Base-by-base conservation (phyloP, 2,797 vertebrate genomes). In the Eutrigla gurnardus region DNA sequence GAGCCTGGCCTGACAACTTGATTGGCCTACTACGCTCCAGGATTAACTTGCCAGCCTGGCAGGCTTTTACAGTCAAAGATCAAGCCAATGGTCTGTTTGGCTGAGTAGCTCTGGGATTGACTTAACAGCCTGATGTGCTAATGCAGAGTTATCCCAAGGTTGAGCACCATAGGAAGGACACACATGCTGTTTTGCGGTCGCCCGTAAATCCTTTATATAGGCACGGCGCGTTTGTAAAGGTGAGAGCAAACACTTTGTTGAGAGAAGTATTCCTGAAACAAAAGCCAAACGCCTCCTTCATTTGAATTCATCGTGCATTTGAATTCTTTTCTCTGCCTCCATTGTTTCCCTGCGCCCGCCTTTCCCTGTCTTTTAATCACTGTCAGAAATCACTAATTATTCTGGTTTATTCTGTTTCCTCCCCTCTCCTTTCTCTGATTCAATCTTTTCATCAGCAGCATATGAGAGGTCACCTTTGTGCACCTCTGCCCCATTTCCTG, bases 101-200 rank as follows among this genome's bases (percentile, higher is more conserved):
- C 90, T 88, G 87, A 91, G 87, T 87, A 81, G 89, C 86, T 89
- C 88, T 83, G 85, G 91, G 90, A 93, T 93, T 90, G 91, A 94
- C 90, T 92, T 85, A 85, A 86, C 85, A 87, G 89, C 84, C 85
- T 87, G 86, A 89, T 87, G 86, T 90, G 86, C 88, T 93, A 93
- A 94, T 91, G 81, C 87, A 71, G 84, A 88, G 84, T 83, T 91
- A 89, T 85, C 81, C 90, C 91, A 93, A 92, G 92, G 93, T 92
- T 92, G 91, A 88, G 80, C 71, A 12, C 77, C 66, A 61, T 55
- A 79, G 80, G 64, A 92, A 89, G 88, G 90, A 88, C 87, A 73
- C 62, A 4, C 76, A 77, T 67, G 57, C 75, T 70, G 74, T 73
- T 87, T 68, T 75, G 75, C 47, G 43, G 70, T 66, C 63, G 14